Evolutionary conservation across 2,888 invertebrate genomes (phyloP), one percentile per base, ranked within the genome.

Genomic region (Epirrita christyi): DNA sequence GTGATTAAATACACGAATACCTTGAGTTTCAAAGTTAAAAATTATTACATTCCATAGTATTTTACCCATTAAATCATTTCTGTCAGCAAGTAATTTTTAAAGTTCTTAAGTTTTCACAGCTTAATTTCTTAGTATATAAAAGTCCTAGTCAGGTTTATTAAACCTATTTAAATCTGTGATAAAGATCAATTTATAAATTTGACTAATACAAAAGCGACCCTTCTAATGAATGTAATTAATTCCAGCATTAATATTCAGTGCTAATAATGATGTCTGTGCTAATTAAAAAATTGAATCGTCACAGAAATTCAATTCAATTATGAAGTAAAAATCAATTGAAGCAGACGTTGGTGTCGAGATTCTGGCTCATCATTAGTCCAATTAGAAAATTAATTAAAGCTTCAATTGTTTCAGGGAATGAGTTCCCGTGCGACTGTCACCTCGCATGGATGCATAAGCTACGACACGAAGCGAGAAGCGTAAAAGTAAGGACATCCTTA

Each of bases 391-490:
- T 80, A 80, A 80, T 80, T 73, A 76, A 78, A 63, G 56, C 62
- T 61, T 73, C 71, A 61, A 80, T 89, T 86, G 85, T 94, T 93
- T 51, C 95, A 97, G 97, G 95, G 74, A 97, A 97, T 89, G 95
- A 94, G 75, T 95, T 97, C 85, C 93, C 94, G 78, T 97, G 97
- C 89, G 96, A 97, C 88, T 97, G 97, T 81, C 96, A 96, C 70
- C 93, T 97, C 74, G 93, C 94, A 59, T 97, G 97, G 97, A 94
- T 97, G 91, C 95, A 95, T 89, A 94, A 93, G 66, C 92, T 97
- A 66, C 93, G 94, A 63, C 95, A 95, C 84, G 96, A 96, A 78
- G 96, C 97, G 65, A 94, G 94, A 81, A 96, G 95, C 85, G 90
- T 93, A 62, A 93, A 94, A 84, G 93, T 96, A 69, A 93, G 94